phyloP scores from a whole-genome alignment of 2,797 vertebrate species.

The Varecia variegata region DNA sequence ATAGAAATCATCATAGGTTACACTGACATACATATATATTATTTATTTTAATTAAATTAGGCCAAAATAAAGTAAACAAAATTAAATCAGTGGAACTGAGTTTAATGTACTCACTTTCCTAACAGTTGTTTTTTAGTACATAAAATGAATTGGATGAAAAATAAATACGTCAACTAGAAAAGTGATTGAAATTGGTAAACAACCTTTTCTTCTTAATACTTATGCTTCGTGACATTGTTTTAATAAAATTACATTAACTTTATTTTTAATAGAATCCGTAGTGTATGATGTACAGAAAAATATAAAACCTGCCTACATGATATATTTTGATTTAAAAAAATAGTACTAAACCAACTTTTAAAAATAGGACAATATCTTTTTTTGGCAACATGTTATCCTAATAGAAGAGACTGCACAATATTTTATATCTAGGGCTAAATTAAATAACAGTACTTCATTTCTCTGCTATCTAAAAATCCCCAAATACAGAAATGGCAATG shows the following conservation, averaged over 20 bases:
- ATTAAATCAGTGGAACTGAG: not conserved
- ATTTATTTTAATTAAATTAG: not conserved
- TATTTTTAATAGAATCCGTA: not conserved
- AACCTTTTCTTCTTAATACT: not conserved
- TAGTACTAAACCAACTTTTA: not conserved
- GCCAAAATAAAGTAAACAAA: not conserved
- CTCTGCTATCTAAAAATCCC: not conserved
- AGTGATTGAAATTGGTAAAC: not conserved
- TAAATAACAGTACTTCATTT: not conserved
- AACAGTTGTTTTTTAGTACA: not conserved
- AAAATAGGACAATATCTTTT: not conserved
- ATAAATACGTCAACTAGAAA: not conserved
- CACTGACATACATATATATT: accelerated
- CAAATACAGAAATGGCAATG: not conserved
- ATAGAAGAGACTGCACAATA: not conserved
- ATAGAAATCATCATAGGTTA: not conserved
- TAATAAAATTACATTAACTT: not conserved
- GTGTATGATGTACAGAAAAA: not conserved
- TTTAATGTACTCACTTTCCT: not conserved
- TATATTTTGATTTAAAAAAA: not conserved
- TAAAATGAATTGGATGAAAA: not conserved
- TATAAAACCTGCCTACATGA: not conserved
- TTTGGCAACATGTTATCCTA: not conserved
- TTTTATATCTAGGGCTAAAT: not conserved
- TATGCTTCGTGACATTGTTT: not conserved